These are phyloP conservation scores for Bombus superbus DNA, from an alignment of 1,140 invertebrate species.

Conservation along the genomic window DNA sequence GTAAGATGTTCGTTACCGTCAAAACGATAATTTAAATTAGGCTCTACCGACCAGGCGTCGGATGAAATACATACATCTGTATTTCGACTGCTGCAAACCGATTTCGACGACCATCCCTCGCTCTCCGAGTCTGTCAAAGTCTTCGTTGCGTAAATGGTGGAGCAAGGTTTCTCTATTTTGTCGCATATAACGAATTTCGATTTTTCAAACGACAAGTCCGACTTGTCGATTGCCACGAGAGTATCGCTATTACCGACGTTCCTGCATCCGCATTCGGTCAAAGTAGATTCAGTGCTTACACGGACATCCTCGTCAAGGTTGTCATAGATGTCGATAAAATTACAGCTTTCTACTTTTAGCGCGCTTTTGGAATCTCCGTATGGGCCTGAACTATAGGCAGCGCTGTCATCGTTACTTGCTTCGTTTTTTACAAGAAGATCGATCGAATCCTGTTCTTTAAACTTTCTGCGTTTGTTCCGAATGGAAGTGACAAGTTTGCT, in stretches of 20 bases:
- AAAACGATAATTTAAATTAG: slow-evolving; percentile 1
- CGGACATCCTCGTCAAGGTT: not conserved
- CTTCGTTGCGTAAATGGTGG: slow-evolving; percentile 20
- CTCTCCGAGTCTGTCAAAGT: not conserved
- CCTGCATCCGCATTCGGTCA: not conserved
- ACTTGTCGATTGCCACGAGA: not conserved
- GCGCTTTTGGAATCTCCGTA: slow-evolving; percentile 1
- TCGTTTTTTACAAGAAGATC: slow-evolving; percentile 1
- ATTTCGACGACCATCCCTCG: slow-evolving; percentile 27
- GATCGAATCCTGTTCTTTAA: not conserved
- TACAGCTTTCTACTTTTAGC: not conserved
- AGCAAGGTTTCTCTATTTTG: slow-evolving; percentile 21
- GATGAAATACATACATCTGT: not conserved
- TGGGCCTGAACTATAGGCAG: not conserved
- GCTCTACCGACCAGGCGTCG: not conserved
- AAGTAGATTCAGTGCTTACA: not conserved
- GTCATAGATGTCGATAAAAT: not conserved
- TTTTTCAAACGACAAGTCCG: not conserved
- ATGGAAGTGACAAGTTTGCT: slow-evolving; percentile 57
- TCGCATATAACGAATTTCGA: slow-evolving; percentile 29
- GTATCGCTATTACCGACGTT: not conserved
- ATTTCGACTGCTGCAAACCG: slow-evolving; percentile 10
- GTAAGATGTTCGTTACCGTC: not conserved
- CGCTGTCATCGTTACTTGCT: slow-evolving; percentile 16
- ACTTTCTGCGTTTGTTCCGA: slow-evolving; percentile 43